Base-by-base conservation (phyloP, 2,888 invertebrate genomes). In the Pyralis farinalis region DNA sequence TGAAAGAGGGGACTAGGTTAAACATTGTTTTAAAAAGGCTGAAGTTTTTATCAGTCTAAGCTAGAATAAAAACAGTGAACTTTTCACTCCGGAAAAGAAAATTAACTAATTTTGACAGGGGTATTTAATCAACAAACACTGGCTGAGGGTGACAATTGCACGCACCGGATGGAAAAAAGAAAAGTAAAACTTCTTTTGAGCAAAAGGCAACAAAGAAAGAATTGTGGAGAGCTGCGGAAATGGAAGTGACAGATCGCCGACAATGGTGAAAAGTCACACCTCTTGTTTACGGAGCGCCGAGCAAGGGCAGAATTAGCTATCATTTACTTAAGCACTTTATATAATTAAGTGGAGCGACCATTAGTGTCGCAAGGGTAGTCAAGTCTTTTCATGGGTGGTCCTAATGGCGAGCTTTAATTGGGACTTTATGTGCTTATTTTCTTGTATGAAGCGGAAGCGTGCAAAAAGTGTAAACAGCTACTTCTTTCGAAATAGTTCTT, bases 281-380 rank as follows among this genome's bases (percentile, higher is more conserved):
- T 86, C 85, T 78, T 85, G 87, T 84, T 86, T 82, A 83, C 85
- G 80, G 79, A 58, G 59, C 72, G 55, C 45, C 69, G 77, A 61
- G 77, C 75, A 70, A 75, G 63, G 57, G 53, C 62, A 47, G 74
- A 78, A 87, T 87, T 86, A 85, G 84, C 83, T 84, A 86, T 86
- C 87, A 83, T 87, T 88, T 85, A 87, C 85, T 88, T 84, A 82
- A 86, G 85, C 75, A 80, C 83, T 87, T 85, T 80, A 86, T 86
- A 83, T 85, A 86, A 88, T 87, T 86, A 87, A 83, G 79, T 71
- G 61, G 71, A 72, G 70, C 69, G 68, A 66, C 77, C 80, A 79
- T 82, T 82, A 78, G 71, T 72, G 77, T 68, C 64, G 62, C 60
- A 62, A 71, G 82, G 82, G 80, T 69, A 71, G 74, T 64, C 63